A percentile compares a stretch with the other conserved stretches of the same genome.
Evolutionary conservation across 2,113 vertebrate genomes (phyloP).

Genomic region (Isichthys henryi): DNA sequence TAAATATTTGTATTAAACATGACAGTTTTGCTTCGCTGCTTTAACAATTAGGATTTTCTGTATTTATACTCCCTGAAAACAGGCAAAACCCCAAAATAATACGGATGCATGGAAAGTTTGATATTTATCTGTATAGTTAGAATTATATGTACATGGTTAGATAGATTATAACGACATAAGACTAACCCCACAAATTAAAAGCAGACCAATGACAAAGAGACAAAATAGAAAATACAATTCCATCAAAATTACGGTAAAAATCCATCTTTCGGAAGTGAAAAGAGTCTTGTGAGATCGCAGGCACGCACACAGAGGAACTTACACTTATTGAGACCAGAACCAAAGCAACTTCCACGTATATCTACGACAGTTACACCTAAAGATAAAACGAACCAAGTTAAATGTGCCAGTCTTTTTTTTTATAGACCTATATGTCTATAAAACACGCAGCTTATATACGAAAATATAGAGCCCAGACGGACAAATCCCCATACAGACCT

Average conservation of each 20-base stretch:
- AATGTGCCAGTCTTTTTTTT: background rate
- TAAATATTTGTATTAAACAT: constrained; percentile 11
- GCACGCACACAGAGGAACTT: background rate
- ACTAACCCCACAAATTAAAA: constrained; percentile 51
- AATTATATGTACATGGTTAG: constrained; percentile 53
- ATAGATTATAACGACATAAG: constrained; percentile 47
- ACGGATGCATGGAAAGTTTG: constrained; percentile 18
- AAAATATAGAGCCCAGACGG: background rate
- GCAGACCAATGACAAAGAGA: constrained; percentile 45
- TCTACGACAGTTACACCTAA: background rate
- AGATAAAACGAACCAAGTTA: background rate
- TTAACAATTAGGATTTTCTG: constrained; percentile 14
- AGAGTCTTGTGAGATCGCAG: background rate
- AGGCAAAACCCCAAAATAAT: background rate
- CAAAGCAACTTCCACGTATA: constrained; percentile 11
- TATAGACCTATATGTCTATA: background rate
- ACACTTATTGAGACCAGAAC: background rate
- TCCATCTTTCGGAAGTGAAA: constrained; percentile 4
- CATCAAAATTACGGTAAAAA: constrained; percentile 19
- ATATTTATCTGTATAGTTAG: constrained; percentile 52
- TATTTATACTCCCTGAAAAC: background rate
- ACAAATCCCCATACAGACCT: background rate
- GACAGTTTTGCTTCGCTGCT: background rate
- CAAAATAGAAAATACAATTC: constrained; percentile 32
- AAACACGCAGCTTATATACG: background rate